Evolutionary conservation across 2,797 vertebrate genomes (phyloP), one percentile per base, ranked within the genome.

Genomic region (Coilia nasus): DNA sequence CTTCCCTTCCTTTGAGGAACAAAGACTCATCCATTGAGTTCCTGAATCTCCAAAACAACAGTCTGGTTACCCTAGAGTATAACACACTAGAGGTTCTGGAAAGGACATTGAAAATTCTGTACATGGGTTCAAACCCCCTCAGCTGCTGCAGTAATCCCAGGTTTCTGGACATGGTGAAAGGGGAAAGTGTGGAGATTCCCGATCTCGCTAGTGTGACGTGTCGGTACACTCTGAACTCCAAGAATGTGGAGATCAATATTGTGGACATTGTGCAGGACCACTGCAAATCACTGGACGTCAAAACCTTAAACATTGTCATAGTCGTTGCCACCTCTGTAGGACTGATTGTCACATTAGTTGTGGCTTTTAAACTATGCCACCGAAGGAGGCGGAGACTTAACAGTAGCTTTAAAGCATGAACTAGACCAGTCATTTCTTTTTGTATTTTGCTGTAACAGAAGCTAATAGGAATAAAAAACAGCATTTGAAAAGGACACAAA

Each of bases 1-100:
- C 94, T 44, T 91, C 92, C 81, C 85, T 99, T 2, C 96, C 97
- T 0, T 85, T 89, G 23, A 97, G 96, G 96, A 95, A 91, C 6
- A 93, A 89, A 83, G 94, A 95, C 0, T 96, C 96, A 14, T 93
- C 93, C 17, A 91, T 99, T 0, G 97, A 98, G 93, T 95, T 95
- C 3, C 90, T 99, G 25, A 98, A 99, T 89, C 93, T 99, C 62
- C 95, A 95, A 81, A 97, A 98, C 92, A 99, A 99, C 83, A 96
- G 94, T 87, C 94, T 99, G 87, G 96, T 95, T 62, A 95, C 95
- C 0, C 90, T 99, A 83, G 94, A 97, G 2, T 87, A 92, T 86
- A 93, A 93, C 67, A 96, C 96, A 31, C 94, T 98, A 86, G 90
- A 94, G 0, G 93, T 93, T 10, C 89, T 99, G 91, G 95, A 97